Base-by-base conservation (phyloP, 1,140 invertebrate genomes). In the Lordiphosa stackelbergi region DNA sequence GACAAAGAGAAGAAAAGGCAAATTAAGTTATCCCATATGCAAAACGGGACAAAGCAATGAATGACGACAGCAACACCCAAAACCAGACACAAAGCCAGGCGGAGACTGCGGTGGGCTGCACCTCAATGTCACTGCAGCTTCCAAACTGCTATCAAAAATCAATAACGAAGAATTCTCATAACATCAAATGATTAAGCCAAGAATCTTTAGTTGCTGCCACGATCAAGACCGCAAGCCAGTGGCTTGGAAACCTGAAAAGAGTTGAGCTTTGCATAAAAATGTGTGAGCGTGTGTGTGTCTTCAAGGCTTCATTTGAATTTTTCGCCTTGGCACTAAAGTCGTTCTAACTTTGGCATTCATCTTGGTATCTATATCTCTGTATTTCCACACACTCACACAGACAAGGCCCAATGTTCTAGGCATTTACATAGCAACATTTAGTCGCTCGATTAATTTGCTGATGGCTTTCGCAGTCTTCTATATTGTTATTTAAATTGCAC, bases 251-350 rank as follows among this genome's bases (percentile, higher is more conserved):
- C 77, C 77, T 69, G 77, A 77, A 84, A 69, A 64, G 47, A 57
- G 52, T 48, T 47, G 48, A 46, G 58, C 52, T 16, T 38, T 35
- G 47, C 38, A 5, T 57, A 13, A 19, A 19, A 19, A 19, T 10
- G 16, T 41, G 16, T 47, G 10, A 51, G 13, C 49, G 28, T 31
- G 51, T 52, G 31, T 22, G 11, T 63, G 28, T 59, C 54, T 68
- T 65, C 75, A 81, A 81, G 75, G 75, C 77, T 77, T 68, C 47
- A 62, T 84, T 84, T 81, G 59, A 77, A 73, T 77, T 81, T 65
- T 57, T 78, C 48, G 77, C 77, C 77, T 83, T 83, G 77, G 78
- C 77, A 83, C 77, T 83, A 83, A 83, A 83, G 78, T 77, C 63
- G 37, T 36, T 60, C 74, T 65, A 83, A 83, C 77, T 81, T 81